Percentiles rank a stretch among this genome's conserved stretches.
Evolutionary conservation across 2,797 vertebrate species (phyloP).

Genomic region (Phalloptychus januarius): DNA sequence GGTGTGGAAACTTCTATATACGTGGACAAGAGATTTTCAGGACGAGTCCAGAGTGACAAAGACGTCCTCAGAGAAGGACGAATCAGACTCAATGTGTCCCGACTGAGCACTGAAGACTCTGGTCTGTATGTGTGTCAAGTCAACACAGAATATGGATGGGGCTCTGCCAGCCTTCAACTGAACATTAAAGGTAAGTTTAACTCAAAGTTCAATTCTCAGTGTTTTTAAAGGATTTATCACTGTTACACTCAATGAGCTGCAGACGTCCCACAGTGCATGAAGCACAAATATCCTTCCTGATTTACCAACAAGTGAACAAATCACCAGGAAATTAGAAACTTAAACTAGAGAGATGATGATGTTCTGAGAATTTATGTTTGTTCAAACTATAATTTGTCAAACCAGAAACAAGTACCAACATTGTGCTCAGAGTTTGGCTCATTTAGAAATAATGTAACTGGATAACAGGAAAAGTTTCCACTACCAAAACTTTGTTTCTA

Average conservation of each 20-base stretch:
- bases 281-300: background rate
- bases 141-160: background rate
- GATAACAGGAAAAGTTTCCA: background rate
- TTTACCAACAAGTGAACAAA: background rate
- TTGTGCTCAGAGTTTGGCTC: background rate
- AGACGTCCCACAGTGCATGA: no score
- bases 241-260: background rate
- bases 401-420: background rate
- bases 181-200: background rate
- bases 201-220: background rate
- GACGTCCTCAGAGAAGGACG: slow-evolving; percentile 6
- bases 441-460: background rate
- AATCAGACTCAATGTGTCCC: slow-evolving; percentile 9
- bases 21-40: slow-evolving; percentile 4
- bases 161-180: background rate
- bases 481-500: background rate
- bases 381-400: background rate
- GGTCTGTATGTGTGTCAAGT: background rate
- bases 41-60: slow-evolving; percentile 13
- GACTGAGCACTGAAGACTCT: slow-evolving; percentile 9
- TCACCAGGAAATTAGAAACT: background rate
- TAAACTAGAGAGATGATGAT: background rate
- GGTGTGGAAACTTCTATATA: background rate
- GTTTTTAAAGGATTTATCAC: background rate
- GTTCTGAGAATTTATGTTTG: background rate